These are phyloP conservation scores for Tretioscincus oriximinensis DNA, from an alignment of 2,113 vertebrate species.

Conservation along the genomic window DNA sequence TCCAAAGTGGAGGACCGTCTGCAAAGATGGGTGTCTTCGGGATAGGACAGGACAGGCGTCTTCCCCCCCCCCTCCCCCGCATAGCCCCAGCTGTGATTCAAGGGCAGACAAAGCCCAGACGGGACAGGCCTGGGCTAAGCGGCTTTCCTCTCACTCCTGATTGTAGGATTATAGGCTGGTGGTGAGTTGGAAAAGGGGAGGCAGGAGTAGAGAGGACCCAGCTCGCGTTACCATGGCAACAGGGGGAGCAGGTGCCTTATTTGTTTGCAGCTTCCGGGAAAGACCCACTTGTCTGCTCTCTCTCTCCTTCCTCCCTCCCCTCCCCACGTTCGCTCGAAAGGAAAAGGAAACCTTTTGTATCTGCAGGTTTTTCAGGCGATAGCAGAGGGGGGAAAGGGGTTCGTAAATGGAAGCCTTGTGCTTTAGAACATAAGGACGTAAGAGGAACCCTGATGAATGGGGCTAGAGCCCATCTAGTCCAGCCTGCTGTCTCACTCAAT, in stretches of 20 bases:
- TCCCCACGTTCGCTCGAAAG: background rate
- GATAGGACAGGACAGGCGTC: no score
- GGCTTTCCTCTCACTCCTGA: constrained; percentile 7
- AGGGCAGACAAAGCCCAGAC: constrained; percentile 1
- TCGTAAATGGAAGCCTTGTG: no score
- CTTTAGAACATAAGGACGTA: no score
- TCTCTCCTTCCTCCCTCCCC: background rate
- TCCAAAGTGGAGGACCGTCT: background rate
- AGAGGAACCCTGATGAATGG: no score
- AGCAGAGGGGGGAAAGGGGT: background rate
- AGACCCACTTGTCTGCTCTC: background rate
- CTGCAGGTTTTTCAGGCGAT: background rate
- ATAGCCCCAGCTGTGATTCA: constrained; percentile 14
- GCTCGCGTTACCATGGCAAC: constrained; percentile 12
- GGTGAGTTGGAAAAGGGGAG: background rate
- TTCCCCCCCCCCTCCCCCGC: background rate
- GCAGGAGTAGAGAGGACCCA: background rate
- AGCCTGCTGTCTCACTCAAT: no score
- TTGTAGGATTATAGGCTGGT: constrained; percentile 4
- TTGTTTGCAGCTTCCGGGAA: constrained; percentile 8
- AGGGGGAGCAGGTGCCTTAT: constrained; percentile 31
- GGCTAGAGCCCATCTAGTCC: no score
- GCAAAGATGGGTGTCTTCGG: no score
- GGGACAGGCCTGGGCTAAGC: constrained; percentile 14
- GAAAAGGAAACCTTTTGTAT: constrained; percentile 14